phyloP scores from a whole-genome alignment of 2,888 invertebrate species.

The Acanthosepion pharaonis region DNA sequence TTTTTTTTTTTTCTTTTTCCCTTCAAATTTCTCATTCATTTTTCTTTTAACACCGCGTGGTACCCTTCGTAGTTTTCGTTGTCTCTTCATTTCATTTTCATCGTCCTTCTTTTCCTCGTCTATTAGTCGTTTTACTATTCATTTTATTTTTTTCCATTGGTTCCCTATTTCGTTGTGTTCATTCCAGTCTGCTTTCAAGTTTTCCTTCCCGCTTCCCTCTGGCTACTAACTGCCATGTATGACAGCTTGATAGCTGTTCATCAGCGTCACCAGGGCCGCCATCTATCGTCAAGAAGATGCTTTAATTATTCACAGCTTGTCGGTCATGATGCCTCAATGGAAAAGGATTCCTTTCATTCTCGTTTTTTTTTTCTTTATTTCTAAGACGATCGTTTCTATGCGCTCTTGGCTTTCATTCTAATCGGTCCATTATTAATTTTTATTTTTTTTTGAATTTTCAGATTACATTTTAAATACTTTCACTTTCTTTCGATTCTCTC shows the following conservation, averaged over 20 bases:
- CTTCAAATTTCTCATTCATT: too few relatives aligned
- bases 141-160: not conserved
- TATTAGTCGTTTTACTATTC: too few relatives aligned
- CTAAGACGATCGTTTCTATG: not conserved
- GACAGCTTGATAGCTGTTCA: not conserved
- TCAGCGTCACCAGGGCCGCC: not conserved
- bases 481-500: too few relatives aligned
- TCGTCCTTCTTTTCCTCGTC: too few relatives aligned
- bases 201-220: not conserved
- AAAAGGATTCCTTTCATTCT: not conserved
- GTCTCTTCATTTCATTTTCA: too few relatives aligned
- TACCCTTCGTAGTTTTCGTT: too few relatives aligned
- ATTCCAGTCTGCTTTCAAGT: not conserved
- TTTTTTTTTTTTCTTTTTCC: too few relatives aligned
- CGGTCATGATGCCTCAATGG: not conserved
- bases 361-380: not conserved
- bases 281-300: not conserved
- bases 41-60: too few relatives aligned
- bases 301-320: slow-evolving; percentile 23
- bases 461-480: too few relatives aligned
- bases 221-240: not conserved
- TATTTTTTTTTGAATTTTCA: too few relatives aligned
- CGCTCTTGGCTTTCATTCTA: not conserved
- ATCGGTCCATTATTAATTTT: not conserved
- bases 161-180: not conserved